Evolutionary conservation across 1,140 invertebrate species (phyloP), one percentile per base, ranked within the genome.

Genomic region (Phymorhynchus buccinoides): DNA sequence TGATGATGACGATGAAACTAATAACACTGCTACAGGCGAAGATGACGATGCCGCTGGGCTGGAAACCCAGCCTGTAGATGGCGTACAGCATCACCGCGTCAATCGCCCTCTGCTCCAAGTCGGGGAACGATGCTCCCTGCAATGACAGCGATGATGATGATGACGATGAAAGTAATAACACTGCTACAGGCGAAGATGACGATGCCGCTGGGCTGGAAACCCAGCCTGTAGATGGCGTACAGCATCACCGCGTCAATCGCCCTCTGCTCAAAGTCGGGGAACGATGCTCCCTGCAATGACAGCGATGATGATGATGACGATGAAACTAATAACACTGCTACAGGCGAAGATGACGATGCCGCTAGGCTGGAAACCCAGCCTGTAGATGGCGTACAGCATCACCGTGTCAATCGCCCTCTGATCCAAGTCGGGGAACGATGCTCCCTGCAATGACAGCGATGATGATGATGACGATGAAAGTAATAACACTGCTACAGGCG

Each of bases 41-140:
- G 16, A 99, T 88, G 41, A 99, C 94, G 85, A 99, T 98, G 91
- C 97, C 94, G 86, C 97, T 95, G 62, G 96, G 95, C 14, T 94
- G 90, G 93, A 99, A 99, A 7, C 95, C 95, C 9, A 99, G 94
- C 86, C 95, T 94, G 86, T 97, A 94, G 16, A 98, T 96, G 4
- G 98, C 98, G 94, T 98, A 99, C 90, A 97, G 96, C 91, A 99
- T 96, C 0, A 99, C 96, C n/a, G 96, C 96, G 94, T 99, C 97
- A 32, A 98, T 96, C 0, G 97, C 98, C 92, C 97, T 96, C 89
- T 97, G 95, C 93, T 99, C 98, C 94, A 98, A 96, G 18, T 88
- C 93, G 7, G 98, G 98, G 94, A 96, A 97, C 3, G 98, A 98
- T 9, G 94, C 92, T 32, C 98, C 97, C 96, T 96, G 89, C n/a